phyloP scores from a whole-genome alignment of 2,113 vertebrate species.

The Suncus etruscus region DNA sequence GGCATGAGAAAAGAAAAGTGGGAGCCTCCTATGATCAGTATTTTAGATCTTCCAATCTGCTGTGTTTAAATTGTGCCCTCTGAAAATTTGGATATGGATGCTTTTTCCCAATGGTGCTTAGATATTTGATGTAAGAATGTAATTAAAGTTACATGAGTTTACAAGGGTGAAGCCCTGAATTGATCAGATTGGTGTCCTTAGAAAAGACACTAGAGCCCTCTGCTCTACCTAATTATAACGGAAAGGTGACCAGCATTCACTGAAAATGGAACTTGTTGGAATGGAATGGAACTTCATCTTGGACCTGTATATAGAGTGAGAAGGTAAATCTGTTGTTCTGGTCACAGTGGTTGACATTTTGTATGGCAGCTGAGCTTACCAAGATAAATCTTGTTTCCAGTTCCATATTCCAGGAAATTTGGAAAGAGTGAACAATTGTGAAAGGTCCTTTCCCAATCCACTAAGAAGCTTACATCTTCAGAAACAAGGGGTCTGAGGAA shows the following conservation, averaged over 20 bases:
- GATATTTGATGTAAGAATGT: not conserved
- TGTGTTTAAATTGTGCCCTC: not conserved
- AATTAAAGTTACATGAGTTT: not conserved
- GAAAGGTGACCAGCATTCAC: not conserved
- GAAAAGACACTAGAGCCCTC: not conserved
- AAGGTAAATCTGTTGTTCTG: slow-evolving; percentile 37
- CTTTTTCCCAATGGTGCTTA: not conserved
- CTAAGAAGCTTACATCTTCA: not conserved
- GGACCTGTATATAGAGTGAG: not conserved
- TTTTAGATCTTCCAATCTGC: not conserved
- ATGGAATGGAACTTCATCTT: not conserved
- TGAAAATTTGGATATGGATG: not conserved
- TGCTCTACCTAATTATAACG: not conserved
- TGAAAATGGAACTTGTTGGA: not conserved
- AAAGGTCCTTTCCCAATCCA: not conserved
- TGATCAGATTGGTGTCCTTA: not conserved
- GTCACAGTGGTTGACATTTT: not conserved
- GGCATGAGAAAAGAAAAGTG: not conserved
- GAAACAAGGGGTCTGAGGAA: not conserved
- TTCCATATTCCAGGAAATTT: not conserved
- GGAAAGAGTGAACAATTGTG: not conserved
- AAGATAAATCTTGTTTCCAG: not conserved
- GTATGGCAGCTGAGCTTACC: not conserved
- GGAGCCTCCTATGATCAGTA: not conserved
- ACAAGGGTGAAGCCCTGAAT: not conserved